Conservation (phyloP, 2,888 invertebrate genomes). For the Tachina fera region DNA sequence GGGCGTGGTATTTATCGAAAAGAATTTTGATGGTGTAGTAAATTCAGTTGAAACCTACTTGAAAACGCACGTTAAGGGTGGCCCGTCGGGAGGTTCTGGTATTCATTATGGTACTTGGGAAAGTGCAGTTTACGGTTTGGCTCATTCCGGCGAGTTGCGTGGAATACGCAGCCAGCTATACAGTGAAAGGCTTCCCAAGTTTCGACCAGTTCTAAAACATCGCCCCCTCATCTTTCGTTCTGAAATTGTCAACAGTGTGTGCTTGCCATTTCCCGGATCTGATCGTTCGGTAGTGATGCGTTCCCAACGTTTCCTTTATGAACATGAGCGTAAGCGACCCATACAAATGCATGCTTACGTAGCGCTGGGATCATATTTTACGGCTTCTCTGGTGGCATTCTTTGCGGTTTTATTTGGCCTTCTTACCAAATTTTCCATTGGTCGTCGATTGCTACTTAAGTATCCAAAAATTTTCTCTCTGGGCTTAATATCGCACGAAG, state of each 20-base stretch:
- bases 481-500: slow-evolving; percentile 88
- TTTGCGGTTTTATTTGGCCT: slow-evolving; percentile 86
- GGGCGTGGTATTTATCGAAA: slow-evolving; percentile 90
- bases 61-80: slow-evolving; percentile 79
- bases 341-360: slow-evolving; percentile 91
- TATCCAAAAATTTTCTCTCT: slow-evolving; percentile 88
- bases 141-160: slow-evolving; percentile 86
- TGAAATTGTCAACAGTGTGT: slow-evolving; percentile 84
- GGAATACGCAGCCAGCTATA: slow-evolving; percentile 87
- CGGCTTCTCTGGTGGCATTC: slow-evolving; percentile 84
- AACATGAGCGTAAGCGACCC: slow-evolving; percentile 88
- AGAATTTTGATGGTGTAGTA: slow-evolving; percentile 89
- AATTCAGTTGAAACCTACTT: slow-evolving; percentile 91
- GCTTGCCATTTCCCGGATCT: slow-evolving; percentile 91
- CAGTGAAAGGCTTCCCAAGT: slow-evolving; percentile 86
- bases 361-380: slow-evolving; percentile 84
- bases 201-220: slow-evolving; percentile 85
- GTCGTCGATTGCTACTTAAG: slow-evolving; percentile 87
- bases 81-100: slow-evolving; percentile 79
- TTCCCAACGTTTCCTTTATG: slow-evolving; percentile 90
- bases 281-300: slow-evolving; percentile 93
- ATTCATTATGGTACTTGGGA: slow-evolving; percentile 95
- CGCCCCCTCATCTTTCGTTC: slow-evolving; percentile 85
- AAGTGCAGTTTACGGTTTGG: slow-evolving; percentile 91
- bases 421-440: slow-evolving; percentile 86